Conservation (phyloP, 2,797 vertebrate species). For the Phaenicophaeus curvirostris region DNA sequence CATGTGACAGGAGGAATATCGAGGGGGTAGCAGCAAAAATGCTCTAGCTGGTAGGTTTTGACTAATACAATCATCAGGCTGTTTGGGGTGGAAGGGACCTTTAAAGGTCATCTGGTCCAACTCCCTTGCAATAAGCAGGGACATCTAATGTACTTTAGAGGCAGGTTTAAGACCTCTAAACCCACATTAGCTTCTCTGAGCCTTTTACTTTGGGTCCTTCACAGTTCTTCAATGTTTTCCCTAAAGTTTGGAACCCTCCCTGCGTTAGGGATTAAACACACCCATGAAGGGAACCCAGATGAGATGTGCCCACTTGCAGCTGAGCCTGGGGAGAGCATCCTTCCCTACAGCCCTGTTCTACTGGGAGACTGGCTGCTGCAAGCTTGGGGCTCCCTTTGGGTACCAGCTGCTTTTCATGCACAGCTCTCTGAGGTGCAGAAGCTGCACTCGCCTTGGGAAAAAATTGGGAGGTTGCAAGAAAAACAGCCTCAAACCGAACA, state of each 20-base stretch:
- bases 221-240: not conserved
- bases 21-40: not conserved
- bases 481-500: fast-evolving
- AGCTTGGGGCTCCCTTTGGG: not conserved
- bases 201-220: not conserved
- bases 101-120: no score
- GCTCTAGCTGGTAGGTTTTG: not conserved
- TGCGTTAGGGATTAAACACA: not conserved
- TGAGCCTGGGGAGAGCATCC: not conserved
- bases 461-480: not conserved
- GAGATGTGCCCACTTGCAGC: not conserved
- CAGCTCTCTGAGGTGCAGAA: not conserved
- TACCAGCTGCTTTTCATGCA: not conserved
- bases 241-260: not conserved
- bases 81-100: no score
- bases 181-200: not conserved
- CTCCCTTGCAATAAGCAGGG: no score
- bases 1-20: fast-evolving
- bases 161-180: not conserved
- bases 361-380: not conserved
- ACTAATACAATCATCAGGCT: not conserved
- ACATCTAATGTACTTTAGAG: not conserved
- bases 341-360: not conserved
- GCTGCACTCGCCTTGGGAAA: not conserved
- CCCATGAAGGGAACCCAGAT: fast-evolving